Evolutionary conservation across 2,113 vertebrate genomes (phyloP).

Genomic region (Daphoenositta chrysoptera): DNA sequence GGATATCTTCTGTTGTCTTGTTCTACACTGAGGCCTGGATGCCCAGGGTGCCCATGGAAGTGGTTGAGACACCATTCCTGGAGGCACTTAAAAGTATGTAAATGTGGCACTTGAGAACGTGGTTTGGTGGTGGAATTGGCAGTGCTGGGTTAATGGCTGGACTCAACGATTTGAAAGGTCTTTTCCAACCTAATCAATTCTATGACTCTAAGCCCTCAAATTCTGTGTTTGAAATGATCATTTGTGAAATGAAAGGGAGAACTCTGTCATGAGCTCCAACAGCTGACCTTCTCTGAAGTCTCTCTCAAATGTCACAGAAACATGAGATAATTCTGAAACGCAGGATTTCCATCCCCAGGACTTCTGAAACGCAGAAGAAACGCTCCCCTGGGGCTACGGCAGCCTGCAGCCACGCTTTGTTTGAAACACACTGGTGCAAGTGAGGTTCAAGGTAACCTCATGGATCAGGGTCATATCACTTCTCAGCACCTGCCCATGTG

Average conservation of each 20-base stretch:
- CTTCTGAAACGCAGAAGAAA: too few species aligned
- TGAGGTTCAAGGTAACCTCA: slow-evolving; percentile 47
- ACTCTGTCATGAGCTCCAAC: not conserved
- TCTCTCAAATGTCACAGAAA: not conserved
- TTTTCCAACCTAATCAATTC: not conserved
- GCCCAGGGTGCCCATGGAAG: not conserved
- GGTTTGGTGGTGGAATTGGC: not conserved
- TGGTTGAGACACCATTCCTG: not conserved
- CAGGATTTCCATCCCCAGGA: not conserved
- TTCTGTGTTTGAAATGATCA: not conserved
- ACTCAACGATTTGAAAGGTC: not conserved
- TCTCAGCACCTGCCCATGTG: not conserved
- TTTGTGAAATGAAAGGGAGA: not conserved
- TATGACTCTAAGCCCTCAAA: not conserved
- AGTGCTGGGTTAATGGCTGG: not conserved
- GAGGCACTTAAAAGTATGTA: not conserved
- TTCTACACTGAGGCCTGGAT: not conserved
- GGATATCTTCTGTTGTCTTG: not conserved
- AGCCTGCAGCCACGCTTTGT: not conserved
- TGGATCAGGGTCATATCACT: not conserved
- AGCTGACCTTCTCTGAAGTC: not conserved
- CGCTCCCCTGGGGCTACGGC: not conserved
- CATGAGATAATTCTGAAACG: not conserved
- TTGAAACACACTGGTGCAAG: not conserved
- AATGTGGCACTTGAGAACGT: not conserved